Base-by-base conservation (phyloP, 2,888 invertebrate species). In the Deilephila elpenor region DNA sequence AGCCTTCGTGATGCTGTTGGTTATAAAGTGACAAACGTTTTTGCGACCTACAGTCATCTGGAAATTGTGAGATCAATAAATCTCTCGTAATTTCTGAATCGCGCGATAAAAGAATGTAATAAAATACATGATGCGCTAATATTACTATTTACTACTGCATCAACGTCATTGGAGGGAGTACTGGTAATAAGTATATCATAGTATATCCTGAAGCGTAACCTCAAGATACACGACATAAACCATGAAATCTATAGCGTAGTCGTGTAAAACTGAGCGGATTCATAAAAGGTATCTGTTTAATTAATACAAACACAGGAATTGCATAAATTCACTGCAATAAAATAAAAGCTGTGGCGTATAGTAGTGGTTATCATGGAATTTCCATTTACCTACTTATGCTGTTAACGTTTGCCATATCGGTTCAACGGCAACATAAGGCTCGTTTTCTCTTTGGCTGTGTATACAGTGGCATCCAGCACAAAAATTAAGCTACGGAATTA, bases 351-450 rank as follows among this genome's bases (percentile, higher is more conserved):
- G 25, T 25, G 67, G 51, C 44, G 25, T 51, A 25, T 51, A 67
- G 67, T 51, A 19, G 44, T 60, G 56, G 29, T 67, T 67, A 51
- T 67, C 67, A 67, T 67, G 51, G 67, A 51, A 51, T 67, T 51
- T 67, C 51, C 59, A 64, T 73, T 72, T 73, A 73, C 72, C 67
- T 59, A 73, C 67, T 59, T 67, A 67, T 29, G 25, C 20, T 56
- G 67, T 64, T 67, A 73, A 73, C 59, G 44, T 44, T 67, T 56
- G 25, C 67, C 67, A 73, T 73, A 73, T 73, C 56, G 29, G 72
- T 72, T 37, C 64, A 67, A 72, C 34, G 67, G 59, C 67, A 72
- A 64, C 72, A 25, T 64, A 64, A 67, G 25, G 59, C 72, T 73
- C 7, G 59, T 73, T 72, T 72, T 64, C 53, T 72, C 59, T 73